phyloP scores from a whole-genome alignment of 2,888 invertebrate species.

The Synergus laeviventris region DNA sequence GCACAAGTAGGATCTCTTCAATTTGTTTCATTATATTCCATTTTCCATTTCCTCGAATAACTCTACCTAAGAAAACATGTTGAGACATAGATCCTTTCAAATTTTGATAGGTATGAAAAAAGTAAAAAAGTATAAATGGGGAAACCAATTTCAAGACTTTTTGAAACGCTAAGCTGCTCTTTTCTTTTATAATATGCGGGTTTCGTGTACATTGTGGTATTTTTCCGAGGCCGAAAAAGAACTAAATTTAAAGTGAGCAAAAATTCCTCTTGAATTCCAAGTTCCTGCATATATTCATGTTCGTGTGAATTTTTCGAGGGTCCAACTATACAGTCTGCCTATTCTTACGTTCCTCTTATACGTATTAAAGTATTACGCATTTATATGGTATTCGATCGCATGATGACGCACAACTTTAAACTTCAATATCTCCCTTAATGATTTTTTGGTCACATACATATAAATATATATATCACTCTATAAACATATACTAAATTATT shows the following conservation, averaged over 20 bases:
- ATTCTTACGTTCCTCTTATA: not conserved
- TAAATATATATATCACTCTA: too few relatives aligned
- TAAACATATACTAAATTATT: too few relatives aligned
- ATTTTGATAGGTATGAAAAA: not conserved
- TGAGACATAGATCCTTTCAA: not conserved
- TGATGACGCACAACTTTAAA: too few relatives aligned
- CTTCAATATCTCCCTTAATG: too few relatives aligned
- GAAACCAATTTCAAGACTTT: not conserved
- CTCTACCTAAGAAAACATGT: not conserved
- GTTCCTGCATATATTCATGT: conserved; percentile 1
- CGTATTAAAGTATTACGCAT: too few relatives aligned
- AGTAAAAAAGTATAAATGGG: not conserved
- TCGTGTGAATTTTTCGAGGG: not conserved
- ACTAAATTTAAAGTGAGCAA: not conserved
- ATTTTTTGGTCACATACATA: too few relatives aligned
- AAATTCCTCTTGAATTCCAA: not conserved
- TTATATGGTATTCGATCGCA: too few relatives aligned
- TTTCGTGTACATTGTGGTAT: not conserved
- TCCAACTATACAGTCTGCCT: not conserved
- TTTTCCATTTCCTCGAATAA: not conserved
- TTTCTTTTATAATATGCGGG: not conserved
- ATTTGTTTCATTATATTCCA: not conserved
- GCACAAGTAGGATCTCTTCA: not conserved
- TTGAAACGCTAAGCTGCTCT: not conserved
- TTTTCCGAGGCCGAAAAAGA: not conserved